Evolutionary conservation across 1,140 invertebrate species (phyloP).

Genomic region (Anastrepha ludens): DNA sequence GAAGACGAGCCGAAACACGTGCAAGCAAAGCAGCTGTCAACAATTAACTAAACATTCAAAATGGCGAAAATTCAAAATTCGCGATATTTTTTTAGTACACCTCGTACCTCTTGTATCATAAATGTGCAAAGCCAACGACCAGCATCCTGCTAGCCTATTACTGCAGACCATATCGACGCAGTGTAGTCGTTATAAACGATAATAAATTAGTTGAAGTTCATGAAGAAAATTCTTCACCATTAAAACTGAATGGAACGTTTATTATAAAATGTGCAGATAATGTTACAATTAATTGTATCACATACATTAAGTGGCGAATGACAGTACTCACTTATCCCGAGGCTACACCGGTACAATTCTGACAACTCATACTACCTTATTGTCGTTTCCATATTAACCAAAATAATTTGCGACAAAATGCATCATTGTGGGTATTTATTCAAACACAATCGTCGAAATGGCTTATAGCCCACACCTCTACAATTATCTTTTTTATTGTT

Average conservation of each 20-base stretch:
- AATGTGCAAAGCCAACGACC: neutral
- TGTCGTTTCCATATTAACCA: neutral
- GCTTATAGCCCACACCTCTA: neutral
- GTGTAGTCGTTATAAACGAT: neutral
- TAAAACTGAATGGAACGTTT: neutral
- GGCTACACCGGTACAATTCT: neutral
- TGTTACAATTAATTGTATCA: neutral
- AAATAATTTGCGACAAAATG: neutral
- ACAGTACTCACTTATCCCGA: neutral
- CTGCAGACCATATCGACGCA: neutral
- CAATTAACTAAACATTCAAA: no score
- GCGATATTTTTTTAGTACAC: no score
- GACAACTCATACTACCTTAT: neutral
- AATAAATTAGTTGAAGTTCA: neutral
- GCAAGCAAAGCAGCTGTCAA: no score
- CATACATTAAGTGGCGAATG: neutral
- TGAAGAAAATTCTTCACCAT: neutral
- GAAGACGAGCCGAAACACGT: no score
- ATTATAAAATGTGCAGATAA: neutral
- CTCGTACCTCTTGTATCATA: neutral
- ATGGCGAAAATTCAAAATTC: no score
- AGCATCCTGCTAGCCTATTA: neutral
- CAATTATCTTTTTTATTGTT: neutral
- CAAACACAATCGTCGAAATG: neutral
- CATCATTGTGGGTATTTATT: neutral